Base-by-base conservation (phyloP, 2,797 vertebrate genomes). In the Danio tinwini region DNA sequence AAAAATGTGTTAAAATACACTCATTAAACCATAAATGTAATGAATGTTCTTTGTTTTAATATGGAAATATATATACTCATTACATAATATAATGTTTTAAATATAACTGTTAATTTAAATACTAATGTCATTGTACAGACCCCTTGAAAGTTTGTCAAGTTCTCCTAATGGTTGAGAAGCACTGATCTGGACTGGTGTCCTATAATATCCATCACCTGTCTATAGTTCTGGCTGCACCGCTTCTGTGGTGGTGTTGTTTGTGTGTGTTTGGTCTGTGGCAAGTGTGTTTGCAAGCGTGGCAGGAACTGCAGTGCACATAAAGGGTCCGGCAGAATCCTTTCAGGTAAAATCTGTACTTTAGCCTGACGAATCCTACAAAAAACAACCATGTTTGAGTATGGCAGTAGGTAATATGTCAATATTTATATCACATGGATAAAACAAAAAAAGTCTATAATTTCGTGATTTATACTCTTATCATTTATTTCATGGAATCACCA, bases 341-440 rank as follows among this genome's bases (percentile, higher is more conserved):
- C 98, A 0, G 98, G 97, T 64, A 99, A 95, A 89, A 99, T 99
- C 55, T 97, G 98, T 7, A 99, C 97, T 89, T 96, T 98, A 16
- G 98, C 98, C 87, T 98, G 96, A 86, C 95, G 95, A 87, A 98
- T 97, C 82, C 98, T 99, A 83, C 7, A 82, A 59, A 72, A 76
- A 13, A 80, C 12, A 86, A 58, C 68, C 5, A n/a, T 2, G 16
- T 21, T 0, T 12, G 42, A 37, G 13, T n/a, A 37, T 39, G 17
- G 63, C 63, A 65, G 42, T 45, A 10, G 29, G 29, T 29, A 29
- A 29, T 29, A 29, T 29, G 29, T 29, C 29, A 29, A 29, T 29
- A 29, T n/a, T n/a, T 29, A 29, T 29, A 29, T 29, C 29, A 1
- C 29, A 29, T 29, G 29, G 29, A 29, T 29, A 29, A 29, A 29